These are phyloP conservation scores for Phragmatobia fuliginosa DNA, from an alignment of 2,888 invertebrate genomes.

Conservation along the genomic window DNA sequence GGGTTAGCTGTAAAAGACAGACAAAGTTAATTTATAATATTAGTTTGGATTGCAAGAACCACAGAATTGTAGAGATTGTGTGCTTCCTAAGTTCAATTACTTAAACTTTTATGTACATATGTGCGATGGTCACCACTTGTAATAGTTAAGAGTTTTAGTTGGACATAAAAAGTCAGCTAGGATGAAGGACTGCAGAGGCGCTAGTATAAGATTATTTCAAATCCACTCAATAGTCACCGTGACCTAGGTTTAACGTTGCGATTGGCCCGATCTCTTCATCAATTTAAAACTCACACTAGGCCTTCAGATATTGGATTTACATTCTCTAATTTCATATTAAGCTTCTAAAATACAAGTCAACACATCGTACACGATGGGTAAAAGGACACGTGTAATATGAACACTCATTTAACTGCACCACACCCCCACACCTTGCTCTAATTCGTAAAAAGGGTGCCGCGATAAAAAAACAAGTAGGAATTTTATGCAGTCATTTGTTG, in stretches of 20 bases:
- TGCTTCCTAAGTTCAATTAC: not conserved
- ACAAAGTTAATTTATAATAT: no score
- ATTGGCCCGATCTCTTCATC: no score
- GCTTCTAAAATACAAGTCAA: not conserved
- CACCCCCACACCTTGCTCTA: not conserved
- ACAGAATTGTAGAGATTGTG: not conserved
- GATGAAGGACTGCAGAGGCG: not conserved
- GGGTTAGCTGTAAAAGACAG: no score
- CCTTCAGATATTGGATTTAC: not conserved
- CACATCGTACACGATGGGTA: not conserved
- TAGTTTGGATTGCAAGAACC: not conserved
- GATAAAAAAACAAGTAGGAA: not conserved
- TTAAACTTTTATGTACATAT: not conserved
- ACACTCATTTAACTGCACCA: not conserved
- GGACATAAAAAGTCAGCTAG: not conserved
- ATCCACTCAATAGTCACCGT: not conserved
- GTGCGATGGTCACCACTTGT: not conserved
- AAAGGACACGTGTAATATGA: not conserved
- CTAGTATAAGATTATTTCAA: no score
- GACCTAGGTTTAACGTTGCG: no score
- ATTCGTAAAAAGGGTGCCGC: not conserved
- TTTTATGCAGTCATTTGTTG: not conserved
- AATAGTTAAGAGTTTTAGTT: not conserved
- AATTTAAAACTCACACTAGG: no score
- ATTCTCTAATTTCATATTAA: not conserved